Percentiles rank a stretch among this genome's conserved stretches.
phyloP scores from a whole-genome alignment of 2,797 vertebrate species.

The Pangasius djambal region DNA sequence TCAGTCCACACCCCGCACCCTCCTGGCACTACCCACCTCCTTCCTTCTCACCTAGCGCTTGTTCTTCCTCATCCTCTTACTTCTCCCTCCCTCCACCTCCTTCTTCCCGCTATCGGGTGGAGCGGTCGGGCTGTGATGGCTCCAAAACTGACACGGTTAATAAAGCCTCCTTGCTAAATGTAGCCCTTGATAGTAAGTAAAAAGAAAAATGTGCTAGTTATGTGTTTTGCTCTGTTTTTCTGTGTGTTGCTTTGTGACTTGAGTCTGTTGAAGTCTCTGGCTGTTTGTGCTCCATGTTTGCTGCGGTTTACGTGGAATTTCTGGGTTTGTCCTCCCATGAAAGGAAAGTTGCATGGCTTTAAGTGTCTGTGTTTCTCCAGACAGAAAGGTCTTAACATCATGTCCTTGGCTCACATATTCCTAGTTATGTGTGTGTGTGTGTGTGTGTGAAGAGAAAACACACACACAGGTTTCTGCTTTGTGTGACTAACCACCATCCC shows the following conservation, averaged over 20 bases:
- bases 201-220: slow-evolving; percentile 56
- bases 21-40: slow-evolving; percentile 48
- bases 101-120: slow-evolving; percentile 65
- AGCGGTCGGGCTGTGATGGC: slow-evolving; percentile 69
- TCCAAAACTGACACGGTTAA: slow-evolving; percentile 75
- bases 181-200: slow-evolving; percentile 82
- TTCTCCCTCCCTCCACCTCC: slow-evolving; percentile 57
- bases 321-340: slow-evolving; percentile 46
- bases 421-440: slow-evolving; percentile 49
- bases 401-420: slow-evolving; percentile 63
- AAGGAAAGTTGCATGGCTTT: slow-evolving; percentile 74
- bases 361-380: slow-evolving; percentile 56
- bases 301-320: slow-evolving; percentile 46
- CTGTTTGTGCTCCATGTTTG: slow-evolving; percentile 41
- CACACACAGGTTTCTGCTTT: slow-evolving; percentile 42
- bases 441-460: slow-evolving; percentile 42
- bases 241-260: slow-evolving; percentile 49
- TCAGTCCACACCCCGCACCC: slow-evolving; percentile 43
- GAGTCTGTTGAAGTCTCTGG: slow-evolving; percentile 27
- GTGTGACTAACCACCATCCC: slow-evolving; percentile 51
- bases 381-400: slow-evolving; percentile 5
- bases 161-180: slow-evolving; percentile 74
- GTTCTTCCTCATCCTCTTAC: slow-evolving; percentile 65
- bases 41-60: slow-evolving; percentile 69
- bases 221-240: slow-evolving; percentile 62